Conservation (phyloP, 2,888 invertebrate genomes). For the Drosophila recens region DNA sequence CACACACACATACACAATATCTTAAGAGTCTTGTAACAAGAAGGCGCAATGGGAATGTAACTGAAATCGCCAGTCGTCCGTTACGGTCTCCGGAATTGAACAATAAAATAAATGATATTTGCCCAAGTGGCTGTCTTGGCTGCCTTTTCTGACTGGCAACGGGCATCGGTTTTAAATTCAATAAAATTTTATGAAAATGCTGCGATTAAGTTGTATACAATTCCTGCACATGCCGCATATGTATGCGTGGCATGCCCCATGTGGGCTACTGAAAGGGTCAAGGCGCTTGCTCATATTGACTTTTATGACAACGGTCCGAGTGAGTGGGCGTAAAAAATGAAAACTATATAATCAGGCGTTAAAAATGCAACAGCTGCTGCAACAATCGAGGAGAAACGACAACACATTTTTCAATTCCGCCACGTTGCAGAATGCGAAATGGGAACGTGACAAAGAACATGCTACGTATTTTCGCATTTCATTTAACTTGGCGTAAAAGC, state of each 20-base stretch:
- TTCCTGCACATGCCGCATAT: slow-evolving; percentile 40
- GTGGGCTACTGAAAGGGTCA: slow-evolving; percentile 66
- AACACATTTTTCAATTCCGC: slow-evolving; percentile 52
- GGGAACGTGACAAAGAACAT: slow-evolving; percentile 49
- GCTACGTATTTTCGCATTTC: slow-evolving; percentile 14
- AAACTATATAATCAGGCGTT: slow-evolving; percentile 77
- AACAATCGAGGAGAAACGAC: slow-evolving; percentile 53
- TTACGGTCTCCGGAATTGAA: slow-evolving; percentile 73
- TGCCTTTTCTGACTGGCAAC: slow-evolving; percentile 4
- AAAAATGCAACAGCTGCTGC: slow-evolving; percentile 76
- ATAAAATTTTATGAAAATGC: slow-evolving; percentile 81
- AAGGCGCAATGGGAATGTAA: slow-evolving; percentile 54
- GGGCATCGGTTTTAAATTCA: slow-evolving; percentile 76
- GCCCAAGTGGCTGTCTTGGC: slow-evolving; percentile 62
- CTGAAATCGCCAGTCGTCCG: slow-evolving; percentile 60
- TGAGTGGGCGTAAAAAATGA: slow-evolving; percentile 44
- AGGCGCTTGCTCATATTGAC: slow-evolving; percentile 68
- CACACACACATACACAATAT: slow-evolving; percentile 1
- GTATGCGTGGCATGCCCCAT: slow-evolving; percentile 37
- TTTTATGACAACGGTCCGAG: slow-evolving; percentile 72
- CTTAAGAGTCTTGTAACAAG: slow-evolving; percentile 44
- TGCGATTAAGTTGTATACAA: slow-evolving; percentile 70
- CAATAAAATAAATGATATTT: slow-evolving; percentile 82
- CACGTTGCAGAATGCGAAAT: slow-evolving; percentile 31
- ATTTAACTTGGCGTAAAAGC: slow-evolving; percentile 9